phyloP scores from a whole-genome alignment of 2,888 invertebrate genomes.

The Mycalesis mineus region DNA sequence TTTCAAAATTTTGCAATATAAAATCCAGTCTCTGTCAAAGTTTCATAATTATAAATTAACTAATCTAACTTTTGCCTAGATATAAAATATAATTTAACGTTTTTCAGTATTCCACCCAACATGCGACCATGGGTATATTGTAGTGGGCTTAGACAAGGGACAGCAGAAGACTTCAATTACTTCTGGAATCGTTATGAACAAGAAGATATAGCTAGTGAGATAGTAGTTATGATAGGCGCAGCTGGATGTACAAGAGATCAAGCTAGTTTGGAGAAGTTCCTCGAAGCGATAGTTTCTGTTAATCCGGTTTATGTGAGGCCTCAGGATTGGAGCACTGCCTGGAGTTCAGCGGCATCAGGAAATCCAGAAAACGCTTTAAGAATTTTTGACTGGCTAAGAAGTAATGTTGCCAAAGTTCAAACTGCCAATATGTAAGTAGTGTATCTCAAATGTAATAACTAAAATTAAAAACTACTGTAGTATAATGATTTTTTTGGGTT shows the following conservation, averaged over 20 bases:
- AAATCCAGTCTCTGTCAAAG: too few relatives aligned
- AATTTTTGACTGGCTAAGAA: conserved; percentile 73
- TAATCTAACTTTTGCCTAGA: too few relatives aligned
- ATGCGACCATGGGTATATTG: conserved; percentile 87
- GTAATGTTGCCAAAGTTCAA: conserved; percentile 40
- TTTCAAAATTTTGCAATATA: too few relatives aligned
- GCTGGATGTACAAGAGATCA: conserved; percentile 82
- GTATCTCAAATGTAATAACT: too few relatives aligned
- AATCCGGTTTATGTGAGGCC: conserved; percentile 48
- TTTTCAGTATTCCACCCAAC: conserved; percentile 42
- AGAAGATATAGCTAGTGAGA: conserved; percentile 82
- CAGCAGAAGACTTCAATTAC: conserved; percentile 80
- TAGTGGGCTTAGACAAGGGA: conserved; percentile 81
- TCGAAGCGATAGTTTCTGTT: conserved; percentile 47
- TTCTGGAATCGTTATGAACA: conserved; percentile 80
- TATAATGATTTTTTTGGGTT: too few relatives aligned
- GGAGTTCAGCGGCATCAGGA: conserved; percentile 70
- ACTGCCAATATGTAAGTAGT: conserved; percentile 34
- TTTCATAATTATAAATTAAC: too few relatives aligned
- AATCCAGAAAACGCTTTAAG: conserved; percentile 77
- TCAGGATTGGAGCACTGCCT: conserved; percentile 61
- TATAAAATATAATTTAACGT: background rate
- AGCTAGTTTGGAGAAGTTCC: conserved; percentile 46
- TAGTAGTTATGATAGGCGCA: conserved; percentile 80
- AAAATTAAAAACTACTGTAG: too few relatives aligned